phyloP scores from a whole-genome alignment of 2,113 vertebrate genomes.

The Cynopterus brachyotis region DNA sequence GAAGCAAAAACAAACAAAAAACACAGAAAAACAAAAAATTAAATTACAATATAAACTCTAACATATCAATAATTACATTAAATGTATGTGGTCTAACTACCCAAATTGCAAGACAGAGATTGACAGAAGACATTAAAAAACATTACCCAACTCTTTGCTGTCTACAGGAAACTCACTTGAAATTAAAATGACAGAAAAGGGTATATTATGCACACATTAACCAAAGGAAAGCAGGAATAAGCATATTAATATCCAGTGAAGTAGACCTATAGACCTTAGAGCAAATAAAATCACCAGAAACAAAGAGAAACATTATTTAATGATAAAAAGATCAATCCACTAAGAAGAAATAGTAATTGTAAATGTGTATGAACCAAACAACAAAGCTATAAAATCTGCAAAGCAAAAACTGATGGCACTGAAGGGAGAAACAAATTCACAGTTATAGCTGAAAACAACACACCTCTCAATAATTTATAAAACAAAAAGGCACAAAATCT shows the following conservation, averaged over 20 bases:
- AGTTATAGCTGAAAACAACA: neutral
- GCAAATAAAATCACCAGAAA: neutral
- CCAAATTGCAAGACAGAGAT: neutral
- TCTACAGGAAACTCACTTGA: neutral
- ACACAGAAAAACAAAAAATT: neutral
- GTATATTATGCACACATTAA: neutral
- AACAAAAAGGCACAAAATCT: neutral
- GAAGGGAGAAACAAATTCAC: neutral
- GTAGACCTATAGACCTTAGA: neutral
- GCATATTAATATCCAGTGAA: neutral
- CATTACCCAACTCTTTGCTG: neutral
- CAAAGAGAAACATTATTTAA: neutral
- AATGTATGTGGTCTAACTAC: neutral
- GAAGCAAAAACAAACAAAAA: neutral
- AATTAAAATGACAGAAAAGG: neutral
- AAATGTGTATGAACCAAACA: neutral
- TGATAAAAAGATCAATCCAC: neutral
- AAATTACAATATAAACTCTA: neutral
- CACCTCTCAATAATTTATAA: neutral
- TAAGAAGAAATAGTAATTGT: neutral
- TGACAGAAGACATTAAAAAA: neutral
- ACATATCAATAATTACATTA: neutral
- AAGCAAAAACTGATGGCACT: neutral
- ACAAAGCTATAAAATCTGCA: neutral
- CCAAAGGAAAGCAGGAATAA: neutral